Percentiles rank a stretch among this genome's conserved stretches.
These are phyloP conservation scores for Stenodera caucasica DNA, from an alignment of 2,888 invertebrate genomes.

Conservation along the genomic window DNA sequence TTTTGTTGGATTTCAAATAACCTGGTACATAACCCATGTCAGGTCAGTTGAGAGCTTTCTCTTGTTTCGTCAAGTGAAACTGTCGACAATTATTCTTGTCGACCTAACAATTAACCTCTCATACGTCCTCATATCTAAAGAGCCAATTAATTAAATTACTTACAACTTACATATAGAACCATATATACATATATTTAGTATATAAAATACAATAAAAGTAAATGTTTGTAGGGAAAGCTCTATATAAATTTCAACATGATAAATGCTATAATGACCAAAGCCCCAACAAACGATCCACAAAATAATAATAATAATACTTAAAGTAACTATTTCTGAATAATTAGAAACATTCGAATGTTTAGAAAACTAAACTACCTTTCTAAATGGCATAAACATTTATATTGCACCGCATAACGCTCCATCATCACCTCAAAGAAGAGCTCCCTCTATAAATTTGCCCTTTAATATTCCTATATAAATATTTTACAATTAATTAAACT, in stretches of 20 bases:
- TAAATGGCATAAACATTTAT: conserved; percentile 10
- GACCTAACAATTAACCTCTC: conserved; percentile 27
- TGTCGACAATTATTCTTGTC: conserved; percentile 30
- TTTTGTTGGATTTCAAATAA: conserved; percentile 13
- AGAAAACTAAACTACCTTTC: conserved; percentile 12
- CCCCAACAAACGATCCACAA: conserved; percentile 17
- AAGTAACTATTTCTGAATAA: conserved; percentile 17
- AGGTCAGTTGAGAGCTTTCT: conserved; percentile 29
- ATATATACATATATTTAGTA: not conserved
- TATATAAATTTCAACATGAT: conserved; percentile 2
- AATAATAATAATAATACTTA: conserved; percentile 16
- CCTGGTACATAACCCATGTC: conserved; percentile 22
- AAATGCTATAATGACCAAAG: conserved; percentile 12
- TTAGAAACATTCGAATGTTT: conserved; percentile 12
- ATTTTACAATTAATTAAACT: conserved; percentile 18
- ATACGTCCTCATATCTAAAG: conserved; percentile 16
- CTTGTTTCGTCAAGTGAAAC: conserved; percentile 27
- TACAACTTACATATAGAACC: not conserved
- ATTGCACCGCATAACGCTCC: conserved; percentile 6
- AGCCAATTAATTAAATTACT: conserved; percentile 8
- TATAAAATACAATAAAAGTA: conserved; percentile 5
- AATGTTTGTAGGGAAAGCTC: not conserved
- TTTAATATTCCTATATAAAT: conserved; percentile 19
- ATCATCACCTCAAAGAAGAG: conserved; percentile 13
- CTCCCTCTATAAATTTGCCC: conserved; percentile 13